These are phyloP conservation scores for Podocnemis expansa DNA, from an alignment of 2,113 vertebrate species.

Conservation along the genomic window DNA sequence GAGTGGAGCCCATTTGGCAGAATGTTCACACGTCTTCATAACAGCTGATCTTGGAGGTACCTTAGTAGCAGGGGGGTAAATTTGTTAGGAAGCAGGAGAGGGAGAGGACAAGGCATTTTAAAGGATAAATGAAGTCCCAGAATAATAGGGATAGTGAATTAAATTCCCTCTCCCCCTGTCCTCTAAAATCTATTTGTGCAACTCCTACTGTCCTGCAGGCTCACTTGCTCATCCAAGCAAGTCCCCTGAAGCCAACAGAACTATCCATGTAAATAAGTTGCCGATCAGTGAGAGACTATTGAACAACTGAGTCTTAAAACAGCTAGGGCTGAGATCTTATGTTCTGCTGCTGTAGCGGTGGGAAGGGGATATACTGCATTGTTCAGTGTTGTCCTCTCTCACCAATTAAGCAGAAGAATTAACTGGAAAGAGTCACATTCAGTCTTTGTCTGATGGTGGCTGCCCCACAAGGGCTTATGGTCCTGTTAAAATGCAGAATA, in stretches of 20 bases:
- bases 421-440: not conserved
- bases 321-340: not conserved
- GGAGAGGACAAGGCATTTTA: not conserved
- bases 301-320: not conserved
- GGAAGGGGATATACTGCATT: not conserved
- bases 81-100: not conserved
- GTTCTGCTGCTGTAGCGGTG: not conserved
- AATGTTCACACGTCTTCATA: not conserved
- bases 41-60: not conserved
- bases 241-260: not conserved
- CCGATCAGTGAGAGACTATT: not conserved
- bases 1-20: rapidly evolving
- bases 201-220: rapidly evolving
- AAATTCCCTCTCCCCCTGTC: not conserved
- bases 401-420: not conserved
- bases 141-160: not conserved
- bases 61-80: not conserved
- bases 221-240: not conserved
- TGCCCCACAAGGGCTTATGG: not conserved
- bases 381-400: not conserved
- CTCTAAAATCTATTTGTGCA: not conserved
- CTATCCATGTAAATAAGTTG: not conserved
- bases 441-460: not conserved
- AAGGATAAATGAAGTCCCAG: rapidly evolving
- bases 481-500: not conserved